Percentiles rank a stretch among this genome's conserved stretches.
These are phyloP conservation scores for Corythornis leucogaster DNA, from an alignment of 2,797 vertebrate species.

Conservation along the genomic window DNA sequence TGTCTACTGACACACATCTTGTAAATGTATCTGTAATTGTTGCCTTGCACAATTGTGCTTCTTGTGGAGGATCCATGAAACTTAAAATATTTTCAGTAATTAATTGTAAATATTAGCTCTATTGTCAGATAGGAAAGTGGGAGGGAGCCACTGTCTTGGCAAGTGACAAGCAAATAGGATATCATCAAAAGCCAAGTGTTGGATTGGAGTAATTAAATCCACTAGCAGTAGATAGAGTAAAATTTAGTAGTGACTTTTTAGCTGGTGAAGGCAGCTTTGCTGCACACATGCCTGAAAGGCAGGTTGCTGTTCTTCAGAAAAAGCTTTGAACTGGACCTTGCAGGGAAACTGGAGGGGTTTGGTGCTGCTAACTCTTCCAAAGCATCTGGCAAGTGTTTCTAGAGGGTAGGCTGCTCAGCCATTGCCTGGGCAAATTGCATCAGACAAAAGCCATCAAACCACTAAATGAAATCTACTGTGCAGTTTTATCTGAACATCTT, in stretches of 20 bases:
- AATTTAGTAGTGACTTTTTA: neutral
- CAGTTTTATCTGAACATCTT: neutral
- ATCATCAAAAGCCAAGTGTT: neutral
- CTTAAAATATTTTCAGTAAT: neutral
- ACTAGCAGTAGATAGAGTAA: neutral
- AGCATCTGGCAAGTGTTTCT: neutral
- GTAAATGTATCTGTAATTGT: neutral
- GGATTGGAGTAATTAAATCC: neutral
- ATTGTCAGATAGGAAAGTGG: neutral
- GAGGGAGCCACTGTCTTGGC: neutral
- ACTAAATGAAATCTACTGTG: neutral
- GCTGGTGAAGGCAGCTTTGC: neutral
- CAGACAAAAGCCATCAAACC: neutral
- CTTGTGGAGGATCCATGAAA: neutral
- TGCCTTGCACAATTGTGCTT: neutral
- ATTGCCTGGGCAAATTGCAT: neutral
- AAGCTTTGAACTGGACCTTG: neutral
- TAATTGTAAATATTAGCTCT: neutral
- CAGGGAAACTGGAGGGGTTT: fast-evolving
- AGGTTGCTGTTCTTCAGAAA: neutral
- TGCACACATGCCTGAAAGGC: fast-evolving
- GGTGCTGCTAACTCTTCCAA: neutral
- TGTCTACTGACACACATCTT: neutral
- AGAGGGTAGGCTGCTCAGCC: neutral
- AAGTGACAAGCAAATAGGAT: neutral